Conservation (phyloP, 2,888 invertebrate genomes). For the Boloria selene region DNA sequence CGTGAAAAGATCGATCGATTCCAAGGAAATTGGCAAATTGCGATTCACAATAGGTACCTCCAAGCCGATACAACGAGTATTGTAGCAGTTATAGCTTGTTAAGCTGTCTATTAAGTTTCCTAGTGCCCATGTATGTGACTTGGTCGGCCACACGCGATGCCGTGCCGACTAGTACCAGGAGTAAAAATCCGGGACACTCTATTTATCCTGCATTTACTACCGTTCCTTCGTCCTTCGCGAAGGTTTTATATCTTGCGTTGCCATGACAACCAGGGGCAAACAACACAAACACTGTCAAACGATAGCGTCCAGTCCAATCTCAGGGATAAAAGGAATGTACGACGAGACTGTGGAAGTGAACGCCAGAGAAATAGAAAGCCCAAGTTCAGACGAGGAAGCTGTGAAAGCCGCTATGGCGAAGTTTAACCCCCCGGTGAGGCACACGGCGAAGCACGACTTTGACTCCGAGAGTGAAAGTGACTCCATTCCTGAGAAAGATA, state of each 20-base stretch:
- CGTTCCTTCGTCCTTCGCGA: slow-evolving; percentile 20
- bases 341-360: slow-evolving; percentile 83
- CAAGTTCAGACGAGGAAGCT: slow-evolving; percentile 61
- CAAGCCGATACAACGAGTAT: neutral
- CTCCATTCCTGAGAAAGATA: slow-evolving; percentile 62
- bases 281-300: slow-evolving; percentile 65
- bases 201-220: slow-evolving; percentile 29
- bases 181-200: slow-evolving; percentile 30
- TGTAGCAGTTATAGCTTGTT: neutral
- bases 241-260: slow-evolving; percentile 47
- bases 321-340: slow-evolving; percentile 66
- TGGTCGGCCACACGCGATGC: slow-evolving; percentile 38
- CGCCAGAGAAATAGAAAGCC: slow-evolving; percentile 82
- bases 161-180: slow-evolving; percentile 48
- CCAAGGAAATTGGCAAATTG: no score
- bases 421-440: slow-evolving; percentile 72
- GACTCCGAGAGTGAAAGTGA: slow-evolving; percentile 73
- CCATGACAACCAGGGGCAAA: slow-evolving; percentile 76
- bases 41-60: no score
- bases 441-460: slow-evolving; percentile 72
- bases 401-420: slow-evolving; percentile 68
- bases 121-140: no score
- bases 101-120: neutral
- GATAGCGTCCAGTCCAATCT: slow-evolving; percentile 41
- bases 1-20: no score